Percentiles rank a stretch among this genome's conserved stretches.
phyloP scores from a whole-genome alignment of 2,113 vertebrate species.

The Otus sunia region DNA sequence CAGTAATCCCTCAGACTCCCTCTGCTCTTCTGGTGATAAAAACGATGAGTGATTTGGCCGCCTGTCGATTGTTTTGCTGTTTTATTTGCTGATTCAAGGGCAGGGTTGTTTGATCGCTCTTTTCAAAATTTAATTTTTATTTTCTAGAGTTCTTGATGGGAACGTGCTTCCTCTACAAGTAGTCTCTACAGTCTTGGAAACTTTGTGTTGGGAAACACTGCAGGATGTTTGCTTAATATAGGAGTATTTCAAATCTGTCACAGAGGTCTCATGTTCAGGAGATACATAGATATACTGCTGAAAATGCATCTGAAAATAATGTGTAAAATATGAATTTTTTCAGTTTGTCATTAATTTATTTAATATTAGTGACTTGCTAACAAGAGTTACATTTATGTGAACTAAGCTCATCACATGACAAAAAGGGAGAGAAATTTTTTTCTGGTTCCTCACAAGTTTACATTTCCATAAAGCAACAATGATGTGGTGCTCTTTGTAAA shows the following conservation, averaged over 20 bases:
- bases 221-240: neutral
- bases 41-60: neutral
- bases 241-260: neutral
- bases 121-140: neutral
- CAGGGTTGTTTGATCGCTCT: neutral
- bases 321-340: neutral
- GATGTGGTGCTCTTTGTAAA: neutral
- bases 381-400: neutral
- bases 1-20: neutral
- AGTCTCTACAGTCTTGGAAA: neutral
- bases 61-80: neutral
- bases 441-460: neutral
- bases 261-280: neutral
- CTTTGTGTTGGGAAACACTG: neutral
- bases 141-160: neutral
- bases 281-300: neutral
- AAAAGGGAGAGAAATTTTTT: neutral
- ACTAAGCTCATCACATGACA: fast-evolving
- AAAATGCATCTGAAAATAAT: neutral
- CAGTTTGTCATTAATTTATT: neutral
- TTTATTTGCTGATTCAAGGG: neutral
- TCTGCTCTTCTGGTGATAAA: slow-evolving; percentile 48
- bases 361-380: neutral
- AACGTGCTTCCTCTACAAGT: neutral
- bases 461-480: neutral